Evolutionary conservation across 1,140 invertebrate genomes (phyloP), one percentile per base, ranked within the genome.

Genomic region (Coptotermes formosanus): DNA sequence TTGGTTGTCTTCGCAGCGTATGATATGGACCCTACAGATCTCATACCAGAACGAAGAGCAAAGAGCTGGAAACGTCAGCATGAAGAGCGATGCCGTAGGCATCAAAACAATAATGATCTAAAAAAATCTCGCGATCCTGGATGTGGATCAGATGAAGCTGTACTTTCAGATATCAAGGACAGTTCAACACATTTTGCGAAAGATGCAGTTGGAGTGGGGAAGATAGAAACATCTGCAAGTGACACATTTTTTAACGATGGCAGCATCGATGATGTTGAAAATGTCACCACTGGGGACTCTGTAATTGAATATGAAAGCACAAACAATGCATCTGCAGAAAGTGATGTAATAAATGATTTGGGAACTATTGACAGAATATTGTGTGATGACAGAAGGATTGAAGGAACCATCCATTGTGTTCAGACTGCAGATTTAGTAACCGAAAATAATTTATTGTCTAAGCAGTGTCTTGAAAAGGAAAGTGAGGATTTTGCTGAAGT

Each of bases 41-140:
- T 52, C 30, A 52, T 86, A 32, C 85, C 85, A 75, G 85, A 86
- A 21, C 55, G 85, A 52, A 64, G 85, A 82, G 64, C 85, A 82
- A 86, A 86, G 81, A 86, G 85, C 82, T 86, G 85, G 85, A 81
- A 75, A 75, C 25, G 85, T 45, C 81, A 86, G 32, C 85, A 86
- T 43, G 69, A 86, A 23, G 85, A 86, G 48, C 81, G 55, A 21
- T 86, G 85, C 21, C 75, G 48, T 30, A 38, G 85, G 30, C 69
- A 82, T 82, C 69, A 82, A 82, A 81, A 45, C 48, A 75, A 64
- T 43, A 45, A 82, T 48, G 44, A 82, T 86, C n/a, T 16, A 21
- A 52, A 84, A 8, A 64, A 52, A 32, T 48, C 1, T 23, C 25
- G 38, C 59, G 83, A 84, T 32, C n/a, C 30, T 84, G 83, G 38